phyloP scores from a whole-genome alignment of 2,797 vertebrate genomes.

The Myotis findleyi region DNA sequence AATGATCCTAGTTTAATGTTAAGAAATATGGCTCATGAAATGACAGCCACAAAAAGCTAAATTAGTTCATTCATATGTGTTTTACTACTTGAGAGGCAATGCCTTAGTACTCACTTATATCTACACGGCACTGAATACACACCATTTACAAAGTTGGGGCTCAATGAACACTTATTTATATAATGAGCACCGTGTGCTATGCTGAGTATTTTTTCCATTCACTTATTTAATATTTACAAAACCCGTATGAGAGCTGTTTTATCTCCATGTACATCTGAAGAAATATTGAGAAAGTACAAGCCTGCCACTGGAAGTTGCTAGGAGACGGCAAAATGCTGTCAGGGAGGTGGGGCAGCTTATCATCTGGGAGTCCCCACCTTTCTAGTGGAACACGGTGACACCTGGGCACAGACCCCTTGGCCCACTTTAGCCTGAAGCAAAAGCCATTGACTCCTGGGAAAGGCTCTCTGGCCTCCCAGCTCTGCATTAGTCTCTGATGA shows the following conservation, averaged over 20 bases:
- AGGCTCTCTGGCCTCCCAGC: not conserved
- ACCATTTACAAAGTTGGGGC: not conserved
- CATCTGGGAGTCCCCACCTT: not conserved
- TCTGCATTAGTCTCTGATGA: not conserved
- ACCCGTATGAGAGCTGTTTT: not conserved
- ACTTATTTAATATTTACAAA: not conserved
- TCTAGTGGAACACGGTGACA: not conserved
- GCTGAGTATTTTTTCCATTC: not conserved
- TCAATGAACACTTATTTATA: not conserved
- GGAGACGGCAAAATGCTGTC: not conserved
- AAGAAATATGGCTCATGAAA: conserved; percentile 38
- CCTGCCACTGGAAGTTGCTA: not conserved
- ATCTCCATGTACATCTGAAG: not conserved
- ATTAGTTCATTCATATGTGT: not conserved
- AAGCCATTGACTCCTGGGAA: not conserved
- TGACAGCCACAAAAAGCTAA: not conserved
- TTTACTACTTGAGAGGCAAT: not conserved
- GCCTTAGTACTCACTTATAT: not conserved
- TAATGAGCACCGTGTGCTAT: not conserved
- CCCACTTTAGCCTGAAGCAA: not conserved
- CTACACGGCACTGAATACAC: not conserved
- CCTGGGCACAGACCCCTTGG: not conserved
- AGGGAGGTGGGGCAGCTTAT: not conserved
- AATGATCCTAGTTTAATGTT: not conserved
- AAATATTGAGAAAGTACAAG: not conserved